Conservation (phyloP, 2,888 invertebrate species). For the Tenthredo mesomela region DNA sequence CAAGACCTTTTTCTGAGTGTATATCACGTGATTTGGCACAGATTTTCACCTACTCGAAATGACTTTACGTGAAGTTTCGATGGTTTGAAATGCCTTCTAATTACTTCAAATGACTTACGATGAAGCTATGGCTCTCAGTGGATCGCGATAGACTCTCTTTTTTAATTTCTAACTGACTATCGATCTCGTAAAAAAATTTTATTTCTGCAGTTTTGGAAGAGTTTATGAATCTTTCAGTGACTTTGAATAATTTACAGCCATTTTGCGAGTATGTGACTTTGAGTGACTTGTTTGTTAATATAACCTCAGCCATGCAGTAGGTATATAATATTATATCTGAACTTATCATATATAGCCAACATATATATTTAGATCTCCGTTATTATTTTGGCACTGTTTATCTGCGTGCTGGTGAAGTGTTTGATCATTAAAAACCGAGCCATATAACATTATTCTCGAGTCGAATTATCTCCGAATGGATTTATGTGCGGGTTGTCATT, state of each 20-base stretch:
- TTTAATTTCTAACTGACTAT: background rate
- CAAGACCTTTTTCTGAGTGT: too few species aligned
- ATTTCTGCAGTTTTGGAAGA: too few species aligned
- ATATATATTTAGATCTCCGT: background rate
- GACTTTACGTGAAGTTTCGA: background rate
- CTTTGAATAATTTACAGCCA: background rate
- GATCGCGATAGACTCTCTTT: too few species aligned
- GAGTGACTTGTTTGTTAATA: background rate
- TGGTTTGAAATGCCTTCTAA: background rate
- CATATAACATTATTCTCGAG: background rate
- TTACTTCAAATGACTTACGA: background rate
- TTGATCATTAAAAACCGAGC: background rate
- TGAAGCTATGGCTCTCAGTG: too few species aligned
- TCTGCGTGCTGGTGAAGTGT: background rate
- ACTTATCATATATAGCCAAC: background rate
- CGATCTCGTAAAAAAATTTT: background rate
- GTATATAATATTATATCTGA: background rate
- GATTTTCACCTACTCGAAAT: too few species aligned
- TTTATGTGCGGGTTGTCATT: background rate
- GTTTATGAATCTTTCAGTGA: background rate
- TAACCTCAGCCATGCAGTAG: too few species aligned
- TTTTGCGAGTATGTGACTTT: background rate
- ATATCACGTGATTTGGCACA: too few species aligned
- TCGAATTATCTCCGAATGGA: background rate
- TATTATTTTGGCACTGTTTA: background rate